Evolutionary conservation across 2,888 invertebrate genomes (phyloP).

Genomic region (Athalia circularis): DNA sequence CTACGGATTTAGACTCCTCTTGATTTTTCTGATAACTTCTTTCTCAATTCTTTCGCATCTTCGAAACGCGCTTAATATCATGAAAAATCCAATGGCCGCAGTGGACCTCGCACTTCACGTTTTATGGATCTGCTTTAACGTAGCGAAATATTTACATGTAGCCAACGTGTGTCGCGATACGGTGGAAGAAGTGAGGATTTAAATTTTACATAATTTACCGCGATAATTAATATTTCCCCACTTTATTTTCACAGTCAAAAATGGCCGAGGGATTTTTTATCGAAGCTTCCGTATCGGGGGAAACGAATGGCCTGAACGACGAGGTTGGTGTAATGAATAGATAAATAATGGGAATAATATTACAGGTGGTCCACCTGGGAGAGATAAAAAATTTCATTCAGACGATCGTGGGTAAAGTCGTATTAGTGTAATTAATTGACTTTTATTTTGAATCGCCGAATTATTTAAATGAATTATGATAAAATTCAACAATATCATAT

Average conservation of each 20-base stretch:
- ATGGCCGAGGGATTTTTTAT: constrained; percentile 20
- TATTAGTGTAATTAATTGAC: constrained; percentile 24
- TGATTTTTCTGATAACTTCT: constrained; percentile 23
- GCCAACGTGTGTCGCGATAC: constrained; percentile 16
- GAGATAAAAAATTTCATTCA: background rate
- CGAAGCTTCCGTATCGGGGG: background rate
- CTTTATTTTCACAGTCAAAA: background rate
- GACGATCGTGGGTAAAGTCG: background rate
- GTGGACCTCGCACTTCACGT: constrained; percentile 28
- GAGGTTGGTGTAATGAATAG: constrained; percentile 5
- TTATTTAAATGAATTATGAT: constrained; percentile 22
- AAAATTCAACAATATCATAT: constrained; percentile 7
- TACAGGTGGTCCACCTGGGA: background rate
- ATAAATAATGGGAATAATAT: background rate
- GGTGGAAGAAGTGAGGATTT: background rate
- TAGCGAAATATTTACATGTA: constrained; percentile 24
- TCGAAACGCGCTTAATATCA: background rate
- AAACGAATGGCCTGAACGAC: constrained; percentile 12
- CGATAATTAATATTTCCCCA: background rate
- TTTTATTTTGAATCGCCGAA: constrained; percentile 1
- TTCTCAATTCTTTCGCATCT: background rate
- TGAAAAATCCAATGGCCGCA: background rate
- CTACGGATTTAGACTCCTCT: constrained; percentile 13
- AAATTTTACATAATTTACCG: background rate
- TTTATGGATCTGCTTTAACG: constrained; percentile 21